Evolutionary conservation across 2,888 invertebrate genomes (phyloP).

Genomic region (Sarcophaga subvicina): DNA sequence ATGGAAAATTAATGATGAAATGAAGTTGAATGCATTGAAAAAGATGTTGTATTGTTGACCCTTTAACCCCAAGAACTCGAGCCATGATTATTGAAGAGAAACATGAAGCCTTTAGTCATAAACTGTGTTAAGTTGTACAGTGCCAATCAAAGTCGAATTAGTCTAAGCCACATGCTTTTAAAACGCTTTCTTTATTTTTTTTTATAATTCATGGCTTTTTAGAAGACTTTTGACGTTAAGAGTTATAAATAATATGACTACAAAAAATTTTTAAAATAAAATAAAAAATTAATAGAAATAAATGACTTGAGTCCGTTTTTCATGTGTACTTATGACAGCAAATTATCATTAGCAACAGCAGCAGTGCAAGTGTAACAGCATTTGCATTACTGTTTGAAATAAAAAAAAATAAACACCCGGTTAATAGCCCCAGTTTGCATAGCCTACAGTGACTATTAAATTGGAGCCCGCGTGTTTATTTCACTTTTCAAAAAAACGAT

Average conservation of each 20-base stretch:
- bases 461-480: constrained; percentile 38
- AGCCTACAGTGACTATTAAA: neutral
- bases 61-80: no score
- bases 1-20: no score
- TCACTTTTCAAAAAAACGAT: constrained; percentile 18
- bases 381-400: neutral
- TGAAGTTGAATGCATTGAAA: no score
- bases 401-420: constrained; percentile 5
- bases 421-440: neutral
- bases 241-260: constrained; percentile 26
- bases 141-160: no score
- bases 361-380: no score
- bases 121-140: no score
- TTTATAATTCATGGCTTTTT: constrained; percentile 16
- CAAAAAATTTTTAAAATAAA: constrained; percentile 12
- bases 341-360: constrained; percentile 75
- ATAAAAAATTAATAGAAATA: constrained; percentile 29
- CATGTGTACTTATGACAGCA: constrained; percentile 76
- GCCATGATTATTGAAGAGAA: no score
- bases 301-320: constrained; percentile 69
- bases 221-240: constrained; percentile 36
- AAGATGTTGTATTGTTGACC: no score
- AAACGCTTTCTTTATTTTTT: no score
- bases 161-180: no score
- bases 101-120: no score